Percentiles rank a stretch among this genome's conserved stretches.
Conservation (phyloP, 2,113 vertebrate genomes). For the Oreotrochilus melanogaster region DNA sequence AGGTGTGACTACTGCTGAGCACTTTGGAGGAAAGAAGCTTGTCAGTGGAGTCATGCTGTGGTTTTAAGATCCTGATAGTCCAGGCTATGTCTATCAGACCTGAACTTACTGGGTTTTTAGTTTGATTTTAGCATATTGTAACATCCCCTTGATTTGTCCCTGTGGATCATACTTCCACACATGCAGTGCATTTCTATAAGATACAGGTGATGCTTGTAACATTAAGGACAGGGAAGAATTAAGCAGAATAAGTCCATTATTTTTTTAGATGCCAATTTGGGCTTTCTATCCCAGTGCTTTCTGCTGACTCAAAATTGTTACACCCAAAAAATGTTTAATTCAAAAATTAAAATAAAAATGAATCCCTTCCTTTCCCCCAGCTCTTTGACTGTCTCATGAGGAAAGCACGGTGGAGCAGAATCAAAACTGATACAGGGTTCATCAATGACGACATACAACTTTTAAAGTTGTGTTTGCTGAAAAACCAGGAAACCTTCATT, state of each 20-base stretch:
- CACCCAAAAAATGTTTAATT: neutral
- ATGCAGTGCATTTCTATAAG: neutral
- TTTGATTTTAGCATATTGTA: neutral
- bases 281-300: neutral
- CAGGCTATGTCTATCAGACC: neutral
- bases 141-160: neutral
- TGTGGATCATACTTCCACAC: neutral
- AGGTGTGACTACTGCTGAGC: neutral
- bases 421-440: neutral
- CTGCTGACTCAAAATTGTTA: neutral
- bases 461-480: neutral
- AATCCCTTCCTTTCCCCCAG: fast-evolving
- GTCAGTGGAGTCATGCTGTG: neutral
- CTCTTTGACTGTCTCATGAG: neutral
- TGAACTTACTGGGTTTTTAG: neutral
- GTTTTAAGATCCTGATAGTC: neutral
- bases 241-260: neutral
- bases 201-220: neutral
- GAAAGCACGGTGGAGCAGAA: neutral
- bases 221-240: neutral
- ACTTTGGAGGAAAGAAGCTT: neutral
- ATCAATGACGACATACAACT: neutral
- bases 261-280: neutral
- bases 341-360: neutral
- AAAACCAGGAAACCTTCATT: neutral